These are phyloP conservation scores for Ennomos fuscantarius DNA, from an alignment of 2,888 invertebrate species.

Conservation along the genomic window DNA sequence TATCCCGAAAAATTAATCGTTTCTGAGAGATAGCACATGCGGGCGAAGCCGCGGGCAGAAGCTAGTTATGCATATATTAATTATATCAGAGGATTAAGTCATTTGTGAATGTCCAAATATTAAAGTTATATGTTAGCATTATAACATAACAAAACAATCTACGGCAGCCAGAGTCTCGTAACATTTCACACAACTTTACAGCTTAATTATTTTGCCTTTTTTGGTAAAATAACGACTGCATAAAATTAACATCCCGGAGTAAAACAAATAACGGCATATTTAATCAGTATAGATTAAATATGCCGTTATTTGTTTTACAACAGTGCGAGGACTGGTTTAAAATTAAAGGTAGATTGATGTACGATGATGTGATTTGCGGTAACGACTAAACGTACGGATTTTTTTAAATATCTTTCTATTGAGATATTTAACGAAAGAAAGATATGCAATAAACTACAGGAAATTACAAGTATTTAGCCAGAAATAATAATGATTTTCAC, in stretches of 20 bases:
- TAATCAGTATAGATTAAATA: slow-evolving; percentile 27
- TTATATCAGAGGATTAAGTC: slow-evolving; percentile 25
- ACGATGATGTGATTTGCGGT: slow-evolving; percentile 9
- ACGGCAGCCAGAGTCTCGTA: slow-evolving; percentile 49
- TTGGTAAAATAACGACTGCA: slow-evolving; percentile 51
- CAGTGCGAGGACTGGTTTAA: slow-evolving; percentile 11
- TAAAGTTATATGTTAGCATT: slow-evolving; percentile 14
- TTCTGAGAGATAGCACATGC: too few relatives aligned
- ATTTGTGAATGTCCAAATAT: too few relatives aligned
- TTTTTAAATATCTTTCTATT: too few relatives aligned
- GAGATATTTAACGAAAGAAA: too few relatives aligned
- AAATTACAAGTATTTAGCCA: too few relatives aligned
- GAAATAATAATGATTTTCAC: too few relatives aligned
- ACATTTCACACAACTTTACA: slow-evolving; percentile 59
- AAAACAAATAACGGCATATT: too few relatives aligned
- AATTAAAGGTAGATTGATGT: slow-evolving; percentile 15
- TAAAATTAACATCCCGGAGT: slow-evolving; percentile 15
- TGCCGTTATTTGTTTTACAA: slow-evolving; percentile 24
- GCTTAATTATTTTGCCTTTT: slow-evolving; percentile 59
- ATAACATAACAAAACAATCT: slow-evolving; percentile 56
- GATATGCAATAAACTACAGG: too few relatives aligned
- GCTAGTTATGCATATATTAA: too few relatives aligned
- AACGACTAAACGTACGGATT: neutral
- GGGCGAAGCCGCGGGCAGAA: too few relatives aligned
- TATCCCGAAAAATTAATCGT: too few relatives aligned